phyloP scores from a whole-genome alignment of 2,113 vertebrate species.

The Herpailurus yagouaroundi region DNA sequence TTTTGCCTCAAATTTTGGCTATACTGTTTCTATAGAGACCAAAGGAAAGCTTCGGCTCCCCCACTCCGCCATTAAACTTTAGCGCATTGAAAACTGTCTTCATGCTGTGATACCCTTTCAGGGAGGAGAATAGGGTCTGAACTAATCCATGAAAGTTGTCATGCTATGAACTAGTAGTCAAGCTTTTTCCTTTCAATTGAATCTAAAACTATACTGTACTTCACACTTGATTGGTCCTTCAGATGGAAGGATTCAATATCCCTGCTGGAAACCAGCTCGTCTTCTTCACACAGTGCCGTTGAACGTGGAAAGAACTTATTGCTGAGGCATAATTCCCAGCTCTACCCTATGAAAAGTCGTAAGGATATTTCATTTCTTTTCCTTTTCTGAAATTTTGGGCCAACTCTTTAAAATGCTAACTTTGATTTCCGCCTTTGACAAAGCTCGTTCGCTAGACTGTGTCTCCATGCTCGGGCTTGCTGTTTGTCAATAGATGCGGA shows the following conservation, averaged over 20 bases:
- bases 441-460: slow-evolving; percentile 69
- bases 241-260: slow-evolving; percentile 94
- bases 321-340: slow-evolving; percentile 93
- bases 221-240: slow-evolving; percentile 99
- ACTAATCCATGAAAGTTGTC: slow-evolving; percentile 99
- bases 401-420: slow-evolving; percentile 77
- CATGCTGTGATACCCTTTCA: slow-evolving; percentile 99
- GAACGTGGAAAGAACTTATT: slow-evolving; percentile 94
- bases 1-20: slow-evolving; percentile 96
- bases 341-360: slow-evolving; percentile 84
- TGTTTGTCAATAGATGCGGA: slow-evolving; percentile 56
- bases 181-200: slow-evolving; percentile 97
- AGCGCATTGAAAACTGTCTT: slow-evolving; percentile 96
- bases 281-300: slow-evolving; percentile 93
- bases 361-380: slow-evolving; percentile 73
- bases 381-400: slow-evolving; percentile 39
- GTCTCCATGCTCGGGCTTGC: slow-evolving; percentile 27
- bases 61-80: slow-evolving; percentile 98
- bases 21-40: slow-evolving; percentile 97
- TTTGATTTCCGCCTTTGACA: slow-evolving; percentile 51
- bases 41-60: slow-evolving; percentile 93
- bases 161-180: slow-evolving; percentile 97
- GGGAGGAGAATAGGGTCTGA: slow-evolving; percentile 96
- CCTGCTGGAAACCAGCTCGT: slow-evolving; percentile 95
- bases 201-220: slow-evolving; percentile 95